Base-by-base conservation (phyloP, 2,113 vertebrate genomes). In the Paramisgurnus dabryanus region DNA sequence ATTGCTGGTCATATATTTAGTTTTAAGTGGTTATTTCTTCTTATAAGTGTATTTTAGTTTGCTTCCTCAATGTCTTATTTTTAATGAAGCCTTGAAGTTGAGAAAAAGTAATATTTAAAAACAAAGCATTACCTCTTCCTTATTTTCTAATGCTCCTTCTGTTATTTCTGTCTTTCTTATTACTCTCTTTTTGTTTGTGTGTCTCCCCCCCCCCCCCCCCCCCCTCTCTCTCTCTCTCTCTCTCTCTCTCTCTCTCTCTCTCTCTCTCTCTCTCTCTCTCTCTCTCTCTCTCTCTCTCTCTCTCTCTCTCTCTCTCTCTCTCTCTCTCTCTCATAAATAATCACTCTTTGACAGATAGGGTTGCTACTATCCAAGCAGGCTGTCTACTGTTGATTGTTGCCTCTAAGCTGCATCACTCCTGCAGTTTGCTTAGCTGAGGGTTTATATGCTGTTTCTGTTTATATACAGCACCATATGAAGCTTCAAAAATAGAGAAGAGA, bases 291-390 rank as follows among this genome's bases (percentile, higher is more conserved):
- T 63, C 27, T 73, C 47, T 17, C n/a, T 18, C 27, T 67, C 22
- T 27, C 47, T 65, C 60, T 55, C 58, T 43, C 61, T 63, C 34
- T 40, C 47, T 34, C 60, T 17, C 63, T 10, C 22, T 57, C 63
- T 78, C 66, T 27, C 13, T 7, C 63, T 12, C 39, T 49, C 6
- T 67, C 45, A 68, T 80, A 49, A 27, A 34, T 34, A 78, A 76
- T 53, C 63, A 47, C 73, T 81, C 13, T 75, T 27, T 57, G 47
- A 34, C 76, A 81, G 73, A 47, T 75, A n/a, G 72, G 57, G 57
- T 43, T 84, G 10, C 10, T 9, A 73, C 58, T 73, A 57, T 8
- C 3, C 34, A 63, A n/a, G 57, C 70, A 63, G 9, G 53, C 55
- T 60, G 55, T 61, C 11, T 61, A 10, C 58, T 75, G 72, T 60